A percentile compares a stretch with the other conserved stretches of the same genome.
phyloP scores from a whole-genome alignment of 2,888 invertebrate species.

The Piscicola geometra region DNA sequence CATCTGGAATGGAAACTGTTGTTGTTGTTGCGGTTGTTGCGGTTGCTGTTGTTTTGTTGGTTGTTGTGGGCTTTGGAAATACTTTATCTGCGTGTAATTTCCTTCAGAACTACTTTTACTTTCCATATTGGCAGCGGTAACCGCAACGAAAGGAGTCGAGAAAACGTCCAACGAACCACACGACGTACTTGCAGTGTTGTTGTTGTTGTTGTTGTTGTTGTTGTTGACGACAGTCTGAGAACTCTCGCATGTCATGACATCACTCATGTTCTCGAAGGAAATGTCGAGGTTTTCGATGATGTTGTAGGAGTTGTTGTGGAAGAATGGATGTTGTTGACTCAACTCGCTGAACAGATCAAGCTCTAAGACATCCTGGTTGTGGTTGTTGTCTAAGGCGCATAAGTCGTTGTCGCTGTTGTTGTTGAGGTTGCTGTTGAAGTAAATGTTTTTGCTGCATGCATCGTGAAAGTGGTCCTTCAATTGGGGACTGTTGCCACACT shows the following conservation, averaged over 20 bases:
- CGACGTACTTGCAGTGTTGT: too few species aligned
- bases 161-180: too few species aligned
- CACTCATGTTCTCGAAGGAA: background rate
- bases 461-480: background rate
- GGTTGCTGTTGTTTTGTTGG: background rate
- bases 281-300: background rate
- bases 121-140: too few species aligned
- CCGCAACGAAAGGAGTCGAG: too few species aligned
- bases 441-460: conserved; percentile 4
- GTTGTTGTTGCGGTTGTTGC: background rate
- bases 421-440: background rate
- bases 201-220: background rate
- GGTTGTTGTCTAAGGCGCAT: background rate
- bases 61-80: too few species aligned
- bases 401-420: background rate
- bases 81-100: too few species aligned
- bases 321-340: background rate
- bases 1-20: background rate
- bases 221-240: background rate
- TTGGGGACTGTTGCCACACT: background rate
- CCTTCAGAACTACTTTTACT: too few species aligned
- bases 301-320: conserved; percentile 11
- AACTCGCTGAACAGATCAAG: background rate
- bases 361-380: background rate
- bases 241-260: background rate